Conservation (phyloP, 1,140 invertebrate species). For the Amyelois transitella region DNA sequence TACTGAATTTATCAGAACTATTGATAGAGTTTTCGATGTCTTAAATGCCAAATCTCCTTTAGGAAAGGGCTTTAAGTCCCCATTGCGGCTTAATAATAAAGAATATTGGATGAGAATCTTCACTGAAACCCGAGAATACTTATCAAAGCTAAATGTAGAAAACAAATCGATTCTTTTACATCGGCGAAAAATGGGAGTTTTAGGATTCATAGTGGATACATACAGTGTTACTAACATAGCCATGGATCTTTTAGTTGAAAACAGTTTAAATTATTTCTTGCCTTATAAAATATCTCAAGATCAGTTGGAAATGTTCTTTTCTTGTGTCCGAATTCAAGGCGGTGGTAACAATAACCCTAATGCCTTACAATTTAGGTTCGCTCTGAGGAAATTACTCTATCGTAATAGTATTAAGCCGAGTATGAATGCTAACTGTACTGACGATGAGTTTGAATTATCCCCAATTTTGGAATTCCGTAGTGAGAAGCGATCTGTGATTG, state of each 20-base stretch:
- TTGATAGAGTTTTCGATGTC: conserved; percentile 38
- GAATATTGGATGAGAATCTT: conserved; percentile 16
- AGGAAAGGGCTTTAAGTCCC: conserved; percentile 30
- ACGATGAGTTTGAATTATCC: conserved; percentile 8
- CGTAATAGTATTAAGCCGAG: conserved; percentile 22
- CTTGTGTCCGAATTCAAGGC: conserved; percentile 21
- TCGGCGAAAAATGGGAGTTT: conserved; percentile 2
- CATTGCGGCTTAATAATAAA: conserved; percentile 19
- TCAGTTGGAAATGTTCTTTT: conserved; percentile 41
- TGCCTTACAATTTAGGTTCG: conserved; percentile 19
- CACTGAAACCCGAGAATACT: conserved; percentile 5
- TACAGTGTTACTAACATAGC: conserved; percentile 14
- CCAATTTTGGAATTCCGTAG: conserved; percentile 14
- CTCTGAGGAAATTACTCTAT: conserved; percentile 22
- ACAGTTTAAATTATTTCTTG: conserved; percentile 26
- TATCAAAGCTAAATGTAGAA: not conserved
- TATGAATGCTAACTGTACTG: conserved; percentile 20
- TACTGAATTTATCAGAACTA: conserved; percentile 24
- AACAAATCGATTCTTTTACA: not conserved
- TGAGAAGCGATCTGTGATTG: not conserved
- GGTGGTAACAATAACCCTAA: conserved; percentile 29
- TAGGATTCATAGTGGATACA: conserved; percentile 8
- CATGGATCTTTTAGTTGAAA: conserved; percentile 15
- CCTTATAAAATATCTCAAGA: too few species aligned
- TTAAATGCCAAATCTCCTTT: conserved; percentile 25